Evolutionary conservation across 2,113 vertebrate genomes (phyloP), one percentile per base, ranked within the genome.

Genomic region (Ornithorhynchus anatinus): DNA sequence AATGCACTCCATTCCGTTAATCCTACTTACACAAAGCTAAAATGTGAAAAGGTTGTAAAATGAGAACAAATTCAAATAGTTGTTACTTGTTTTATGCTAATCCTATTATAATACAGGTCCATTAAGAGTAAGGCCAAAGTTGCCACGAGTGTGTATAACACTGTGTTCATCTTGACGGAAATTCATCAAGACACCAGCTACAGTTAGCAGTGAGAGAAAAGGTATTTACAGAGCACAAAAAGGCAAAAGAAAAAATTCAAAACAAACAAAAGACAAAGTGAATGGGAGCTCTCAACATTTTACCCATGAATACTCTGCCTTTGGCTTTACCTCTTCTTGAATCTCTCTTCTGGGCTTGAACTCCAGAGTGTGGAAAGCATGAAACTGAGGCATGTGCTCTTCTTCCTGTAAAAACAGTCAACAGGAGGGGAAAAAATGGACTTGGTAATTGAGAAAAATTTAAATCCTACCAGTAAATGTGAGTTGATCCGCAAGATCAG

Each of bases 41-140:
- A 67, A 79, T 81, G 62, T 79, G 69, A 63, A 79, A 85, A 64
- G 54, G 53, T 57, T 77, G 33, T 85, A 72, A 77, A 77, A 77
- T 66, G 51, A 36, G 76, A 83, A 83, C 36, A 77, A 72, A 66
- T 39, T 71, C 58, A 69, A 63, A 75, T 57, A 56, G 19, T 57
- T 76, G 57, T 76, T 84, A 79, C 59, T 79, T 50, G 4, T 69
- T 76, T 71, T 35, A 60, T 22, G 48, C 61, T 81, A 77, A 69
- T 79, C 27, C 39, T 25, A 39, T 74, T 77, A 57, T 59, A 52
- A 63, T 44, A 71, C 19, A 58, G 16, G 6, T 66, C 39, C 52
- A 59, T 47, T 59, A 76, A 45, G 5, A 32, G 67, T 39, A 22
- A 17, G 43, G 32, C 19, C 22, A 66, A 62, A 81, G 37, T 69